Evolutionary conservation across 2,888 invertebrate genomes (phyloP), one percentile per base, ranked within the genome.

Genomic region (Microctonus hyperodae): DNA sequence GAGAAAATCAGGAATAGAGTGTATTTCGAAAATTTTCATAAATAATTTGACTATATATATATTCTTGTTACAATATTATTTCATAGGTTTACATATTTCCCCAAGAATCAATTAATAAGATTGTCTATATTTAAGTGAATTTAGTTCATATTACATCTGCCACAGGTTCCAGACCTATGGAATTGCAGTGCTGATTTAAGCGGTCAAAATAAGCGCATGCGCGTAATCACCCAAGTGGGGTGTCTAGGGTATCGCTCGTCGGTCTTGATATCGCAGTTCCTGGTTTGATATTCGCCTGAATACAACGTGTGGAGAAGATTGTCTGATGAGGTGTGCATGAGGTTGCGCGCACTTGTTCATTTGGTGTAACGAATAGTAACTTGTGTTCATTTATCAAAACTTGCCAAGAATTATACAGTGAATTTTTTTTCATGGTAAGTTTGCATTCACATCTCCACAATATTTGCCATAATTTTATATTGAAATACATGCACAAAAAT

Each of bases 221-320:
- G 73, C 68, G 40, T 28, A 65, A 50, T 48, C 48, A 50, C 33
- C 48, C 40, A 33, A 58, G 33, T 67, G 57, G 56, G 56, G 53
- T 57, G 40, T 57, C 65, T 53, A 16, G 62, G 48, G 65, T 65
- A 61, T 67, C 58, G 64, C 64, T 48, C 61, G 40, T 65, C 56
- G 58, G 51, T 65, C 77, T 68, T 76, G 76, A 78, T 80, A 80
- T 83, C 82, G 82, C 83, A 83, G 83, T 83, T 79, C 78, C 81
- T 79, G 76, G 73, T 79, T 79, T 76, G 83, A 83, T 83, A 81
- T 82, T 83, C 83, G 83, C 80, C 80, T 81, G 83, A 79, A 80
- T 82, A 72, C 68, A 65, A 69, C 65, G 69, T 55, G 64, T 65
- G 70, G 66, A 70, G 63, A 62, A 59, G 44, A 68, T 58, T 64